Evolutionary conservation across 2,113 vertebrate species (phyloP).

Genomic region (Syngnathoides biaculeatus): DNA sequence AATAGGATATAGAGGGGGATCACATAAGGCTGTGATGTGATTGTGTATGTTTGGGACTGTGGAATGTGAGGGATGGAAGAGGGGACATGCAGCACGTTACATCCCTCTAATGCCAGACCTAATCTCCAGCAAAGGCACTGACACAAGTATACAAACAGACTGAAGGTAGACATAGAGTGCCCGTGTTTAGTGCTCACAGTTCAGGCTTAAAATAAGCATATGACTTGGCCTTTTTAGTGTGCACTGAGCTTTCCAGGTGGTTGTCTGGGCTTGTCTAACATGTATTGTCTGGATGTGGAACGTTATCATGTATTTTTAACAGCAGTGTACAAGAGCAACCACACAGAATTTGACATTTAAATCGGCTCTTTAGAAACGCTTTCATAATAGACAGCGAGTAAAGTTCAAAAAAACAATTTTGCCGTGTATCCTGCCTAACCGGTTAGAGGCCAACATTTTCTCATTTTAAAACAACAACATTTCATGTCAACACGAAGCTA

Average conservation of each 20-base stretch:
- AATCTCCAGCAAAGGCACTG: slow-evolving; percentile 53
- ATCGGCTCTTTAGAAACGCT: no score
- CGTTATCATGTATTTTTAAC: no score
- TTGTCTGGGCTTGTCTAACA: no score
- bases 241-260: background rate
- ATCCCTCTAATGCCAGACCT: slow-evolving; percentile 59
- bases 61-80: slow-evolving; percentile 58
- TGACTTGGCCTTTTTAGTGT: background rate
- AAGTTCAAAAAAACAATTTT: no score
- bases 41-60: slow-evolving; percentile 49
- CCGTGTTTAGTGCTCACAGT: background rate
- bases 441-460: no score
- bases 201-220: background rate
- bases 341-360: no score
- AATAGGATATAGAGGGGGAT: slow-evolving; percentile 38
- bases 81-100: slow-evolving; percentile 43
- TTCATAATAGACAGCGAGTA: no score
- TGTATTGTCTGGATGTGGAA: background rate
- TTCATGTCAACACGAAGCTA: no score
- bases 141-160: slow-evolving; percentile 24
- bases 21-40: slow-evolving; percentile 42
- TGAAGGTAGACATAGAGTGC: background rate
- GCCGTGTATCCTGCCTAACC: no score
- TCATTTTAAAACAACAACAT: no score
- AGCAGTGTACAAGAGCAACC: no score